Conservation (phyloP, 2,113 vertebrate species). For the Paratilapia polleni region DNA sequence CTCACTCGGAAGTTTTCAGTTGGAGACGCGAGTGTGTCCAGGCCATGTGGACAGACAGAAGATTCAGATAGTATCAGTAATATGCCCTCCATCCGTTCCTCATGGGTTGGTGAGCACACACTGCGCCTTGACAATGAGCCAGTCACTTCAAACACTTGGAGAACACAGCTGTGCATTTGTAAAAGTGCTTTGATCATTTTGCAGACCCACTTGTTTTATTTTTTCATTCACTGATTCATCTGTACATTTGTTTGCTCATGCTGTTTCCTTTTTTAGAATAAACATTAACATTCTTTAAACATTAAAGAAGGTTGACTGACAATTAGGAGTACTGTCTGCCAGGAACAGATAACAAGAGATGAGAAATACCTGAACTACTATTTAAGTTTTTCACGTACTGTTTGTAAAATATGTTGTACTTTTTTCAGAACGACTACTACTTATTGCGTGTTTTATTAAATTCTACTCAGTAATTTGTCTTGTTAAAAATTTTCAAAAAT, state of each 20-base stretch:
- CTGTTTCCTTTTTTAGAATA: constrained; percentile 7
- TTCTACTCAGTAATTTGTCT: neutral
- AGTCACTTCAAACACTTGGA: constrained; percentile 78
- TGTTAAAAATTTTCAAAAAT: rapidly evolving
- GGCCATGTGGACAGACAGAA: constrained; percentile 41
- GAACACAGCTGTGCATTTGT: constrained; percentile 59
- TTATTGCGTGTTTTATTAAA: neutral
- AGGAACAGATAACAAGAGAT: neutral
- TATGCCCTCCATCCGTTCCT: constrained; percentile 51
- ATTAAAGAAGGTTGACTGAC: neutral
- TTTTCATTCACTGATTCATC: constrained; percentile 49
- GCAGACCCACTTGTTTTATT: constrained; percentile 18
- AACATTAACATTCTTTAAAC: constrained; percentile 13
- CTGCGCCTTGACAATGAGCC: constrained; percentile 68
- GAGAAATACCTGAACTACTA: neutral
- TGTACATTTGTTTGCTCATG: constrained; percentile 22
- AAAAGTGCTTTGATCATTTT: constrained; percentile 73
- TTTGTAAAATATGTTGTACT: neutral
- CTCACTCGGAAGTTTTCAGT: constrained; percentile 73
- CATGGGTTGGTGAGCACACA: constrained; percentile 41
- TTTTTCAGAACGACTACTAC: neutral
- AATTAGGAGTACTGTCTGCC: neutral
- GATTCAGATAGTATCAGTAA: constrained; percentile 56
- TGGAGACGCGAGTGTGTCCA: constrained; percentile 47
- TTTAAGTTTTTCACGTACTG: neutral